phyloP scores from a whole-genome alignment of 2,797 vertebrate genomes.

The Podargus strigoides region DNA sequence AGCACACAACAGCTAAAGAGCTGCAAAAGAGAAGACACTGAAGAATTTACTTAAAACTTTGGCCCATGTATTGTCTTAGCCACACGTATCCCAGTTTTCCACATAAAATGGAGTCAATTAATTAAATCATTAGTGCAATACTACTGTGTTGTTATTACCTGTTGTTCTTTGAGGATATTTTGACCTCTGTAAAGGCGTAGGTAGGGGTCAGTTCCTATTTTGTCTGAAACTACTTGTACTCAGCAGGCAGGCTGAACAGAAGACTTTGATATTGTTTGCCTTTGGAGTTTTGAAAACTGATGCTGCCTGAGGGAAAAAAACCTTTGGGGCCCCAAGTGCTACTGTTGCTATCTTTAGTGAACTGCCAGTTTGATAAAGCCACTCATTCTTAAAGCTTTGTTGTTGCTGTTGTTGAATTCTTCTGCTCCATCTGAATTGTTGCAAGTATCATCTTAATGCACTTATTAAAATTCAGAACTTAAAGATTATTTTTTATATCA shows the following conservation, averaged over 20 bases:
- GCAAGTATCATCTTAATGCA: not conserved
- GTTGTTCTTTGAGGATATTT: not conserved
- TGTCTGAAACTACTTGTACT: not conserved
- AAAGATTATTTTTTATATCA: not conserved
- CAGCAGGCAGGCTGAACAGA: not conserved
- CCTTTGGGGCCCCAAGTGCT: not conserved
- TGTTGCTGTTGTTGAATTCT: not conserved
- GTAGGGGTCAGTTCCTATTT: not conserved
- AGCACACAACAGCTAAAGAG: not conserved
- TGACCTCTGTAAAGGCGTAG: not conserved
- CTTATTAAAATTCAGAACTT: not conserved
- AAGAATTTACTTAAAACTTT: not conserved
- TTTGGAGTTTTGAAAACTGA: not conserved
- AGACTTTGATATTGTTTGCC: not conserved
- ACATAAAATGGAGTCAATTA: not conserved
- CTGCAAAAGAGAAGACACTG: not conserved
- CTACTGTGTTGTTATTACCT: not conserved
- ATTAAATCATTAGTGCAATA: not conserved
- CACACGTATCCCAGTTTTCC: not conserved
- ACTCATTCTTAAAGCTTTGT: not conserved
- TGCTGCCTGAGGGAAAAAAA: not conserved
- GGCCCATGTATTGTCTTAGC: not conserved
- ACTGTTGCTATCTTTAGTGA: not conserved
- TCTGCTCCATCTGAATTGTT: not conserved
- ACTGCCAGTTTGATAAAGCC: not conserved